Evolutionary conservation across 2,113 vertebrate species (phyloP).

Genomic region (Prionailurus bengalensis): DNA sequence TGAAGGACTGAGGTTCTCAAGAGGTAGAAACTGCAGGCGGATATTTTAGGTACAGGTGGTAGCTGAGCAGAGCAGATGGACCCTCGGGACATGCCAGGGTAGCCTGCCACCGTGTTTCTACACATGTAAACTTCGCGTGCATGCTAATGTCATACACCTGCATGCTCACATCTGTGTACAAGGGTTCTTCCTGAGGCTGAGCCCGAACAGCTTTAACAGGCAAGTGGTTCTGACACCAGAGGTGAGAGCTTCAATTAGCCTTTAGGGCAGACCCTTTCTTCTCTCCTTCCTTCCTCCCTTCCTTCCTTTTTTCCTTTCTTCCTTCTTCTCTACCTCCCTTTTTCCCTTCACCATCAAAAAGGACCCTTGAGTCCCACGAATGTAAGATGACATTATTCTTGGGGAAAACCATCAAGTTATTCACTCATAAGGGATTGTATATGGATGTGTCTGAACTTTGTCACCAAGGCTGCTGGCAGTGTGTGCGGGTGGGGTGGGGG

Average conservation of each 20-base stretch:
- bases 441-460: not conserved
- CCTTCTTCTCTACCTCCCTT: not conserved
- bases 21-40: not conserved
- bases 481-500: not conserved
- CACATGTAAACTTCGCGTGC: not conserved
- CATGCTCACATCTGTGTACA: fast-evolving
- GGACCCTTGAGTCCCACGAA: not conserved
- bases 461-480: not conserved
- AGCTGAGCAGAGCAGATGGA: not conserved
- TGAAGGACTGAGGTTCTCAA: not conserved
- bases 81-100: too few species aligned
- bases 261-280: not conserved
- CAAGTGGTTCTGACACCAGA: not conserved
- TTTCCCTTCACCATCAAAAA: not conserved
- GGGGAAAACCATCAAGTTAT: not conserved
- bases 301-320: not conserved
- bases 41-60: not conserved
- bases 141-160: not conserved
- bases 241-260: not conserved
- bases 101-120: too few species aligned
- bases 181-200: not conserved
- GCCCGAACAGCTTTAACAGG: not conserved
- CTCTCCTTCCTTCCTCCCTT: too few species aligned
- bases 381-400: not conserved
- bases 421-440: not conserved